Percentiles rank a stretch among this genome's conserved stretches.
Evolutionary conservation across 2,113 vertebrate species (phyloP).

Genomic region (Dicaeum eximium): DNA sequence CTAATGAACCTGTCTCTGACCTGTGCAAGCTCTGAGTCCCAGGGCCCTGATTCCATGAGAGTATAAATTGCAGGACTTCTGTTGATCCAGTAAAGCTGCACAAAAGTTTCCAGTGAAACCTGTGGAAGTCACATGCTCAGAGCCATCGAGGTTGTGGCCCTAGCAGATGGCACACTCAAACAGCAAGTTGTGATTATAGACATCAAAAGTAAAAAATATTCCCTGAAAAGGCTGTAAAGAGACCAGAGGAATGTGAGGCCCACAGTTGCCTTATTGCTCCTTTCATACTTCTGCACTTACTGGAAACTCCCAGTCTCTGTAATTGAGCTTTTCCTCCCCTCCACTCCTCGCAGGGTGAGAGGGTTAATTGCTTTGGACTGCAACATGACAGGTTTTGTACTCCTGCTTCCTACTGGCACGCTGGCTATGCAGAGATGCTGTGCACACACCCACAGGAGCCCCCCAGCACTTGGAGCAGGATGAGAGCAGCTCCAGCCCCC

Average conservation of each 20-base stretch:
- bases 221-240: conserved; percentile 17
- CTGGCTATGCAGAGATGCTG: not conserved
- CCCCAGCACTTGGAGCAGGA: not conserved
- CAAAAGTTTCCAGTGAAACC: not conserved
- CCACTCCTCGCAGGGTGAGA: not conserved
- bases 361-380: conserved; percentile 27
- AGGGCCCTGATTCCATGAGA: not conserved
- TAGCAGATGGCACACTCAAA: conserved; percentile 4
- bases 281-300: conserved; percentile 13
- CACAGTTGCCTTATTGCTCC: conserved; percentile 17
- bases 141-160: not conserved
- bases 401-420: not conserved
- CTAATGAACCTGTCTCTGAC: not conserved
- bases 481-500: no score
- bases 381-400: not conserved
- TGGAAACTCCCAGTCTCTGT: not conserved
- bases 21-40: not conserved
- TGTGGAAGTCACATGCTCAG: not conserved
- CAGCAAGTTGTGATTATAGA: not conserved
- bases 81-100: not conserved
- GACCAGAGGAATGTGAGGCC: not conserved
- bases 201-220: conserved; percentile 23
- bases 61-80: not conserved
- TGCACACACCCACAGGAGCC: not conserved
- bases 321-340: conserved; percentile 44